phyloP scores from a whole-genome alignment of 2,888 invertebrate species.

The Hydroisotoma schaefferi region DNA sequence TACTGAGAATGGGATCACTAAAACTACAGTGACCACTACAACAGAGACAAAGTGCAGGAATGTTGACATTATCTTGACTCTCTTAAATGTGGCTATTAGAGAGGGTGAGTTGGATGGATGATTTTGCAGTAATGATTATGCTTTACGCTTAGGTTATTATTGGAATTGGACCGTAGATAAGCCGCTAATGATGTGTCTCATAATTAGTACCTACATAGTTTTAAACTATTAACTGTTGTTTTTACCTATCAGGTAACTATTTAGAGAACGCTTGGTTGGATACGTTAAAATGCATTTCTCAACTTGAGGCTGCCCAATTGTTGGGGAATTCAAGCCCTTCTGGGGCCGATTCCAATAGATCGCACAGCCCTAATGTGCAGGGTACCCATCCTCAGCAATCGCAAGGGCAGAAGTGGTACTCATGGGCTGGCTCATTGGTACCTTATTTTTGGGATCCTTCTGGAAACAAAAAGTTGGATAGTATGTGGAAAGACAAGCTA shows the following conservation, averaged over 20 bases:
- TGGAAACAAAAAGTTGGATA: constrained; percentile 19
- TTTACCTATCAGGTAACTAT: constrained; percentile 28
- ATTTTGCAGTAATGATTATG: too few species aligned
- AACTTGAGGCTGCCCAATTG: constrained; percentile 32
- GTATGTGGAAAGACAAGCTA: constrained; percentile 22
- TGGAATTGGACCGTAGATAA: background rate
- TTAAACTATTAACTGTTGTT: background rate
- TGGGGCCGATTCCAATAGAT: constrained; percentile 23
- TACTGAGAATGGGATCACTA: constrained; percentile 42
- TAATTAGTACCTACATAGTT: background rate
- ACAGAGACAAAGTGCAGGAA: constrained; percentile 41
- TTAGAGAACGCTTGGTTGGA: constrained; percentile 37
- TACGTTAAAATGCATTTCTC: constrained; percentile 39
- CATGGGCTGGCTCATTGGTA: constrained; percentile 33
- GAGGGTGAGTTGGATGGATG: too few species aligned
- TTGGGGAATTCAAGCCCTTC: constrained; percentile 15
- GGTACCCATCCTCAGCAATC: constrained; percentile 11
- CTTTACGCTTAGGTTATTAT: background rate
- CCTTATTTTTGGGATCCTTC: constrained; percentile 33
- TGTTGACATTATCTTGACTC: constrained; percentile 35
- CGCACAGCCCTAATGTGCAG: constrained; percentile 24
- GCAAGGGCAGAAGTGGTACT: constrained; percentile 15
- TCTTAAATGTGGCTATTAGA: constrained; percentile 36
- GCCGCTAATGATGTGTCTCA: background rate
- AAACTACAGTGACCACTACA: constrained; percentile 38